Evolutionary conservation across 2,888 invertebrate genomes (phyloP).

Genomic region (Clusia tigrina): DNA sequence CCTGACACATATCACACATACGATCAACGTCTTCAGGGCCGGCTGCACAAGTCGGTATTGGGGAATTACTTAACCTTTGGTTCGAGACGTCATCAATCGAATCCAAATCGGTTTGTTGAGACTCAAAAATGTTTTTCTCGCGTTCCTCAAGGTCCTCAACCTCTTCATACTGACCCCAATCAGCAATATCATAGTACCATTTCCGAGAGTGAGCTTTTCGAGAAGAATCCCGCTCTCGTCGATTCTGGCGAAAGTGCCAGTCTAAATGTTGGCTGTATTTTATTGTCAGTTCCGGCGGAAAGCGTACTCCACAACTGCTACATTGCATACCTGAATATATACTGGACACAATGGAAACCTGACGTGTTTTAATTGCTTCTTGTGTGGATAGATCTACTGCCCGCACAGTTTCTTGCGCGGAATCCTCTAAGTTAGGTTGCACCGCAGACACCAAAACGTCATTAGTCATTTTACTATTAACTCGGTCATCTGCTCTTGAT

Average conservation of each 20-base stretch:
- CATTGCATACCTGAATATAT: constrained; percentile 95
- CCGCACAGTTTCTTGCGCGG: constrained; percentile 60
- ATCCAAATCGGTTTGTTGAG: constrained; percentile 68
- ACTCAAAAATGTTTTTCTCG: constrained; percentile 88
- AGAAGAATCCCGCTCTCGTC: constrained; percentile 84
- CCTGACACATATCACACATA: constrained; percentile 88
- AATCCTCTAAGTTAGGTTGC: constrained; percentile 47
- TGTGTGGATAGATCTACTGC: constrained; percentile 74
- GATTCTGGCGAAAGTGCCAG: constrained; percentile 97
- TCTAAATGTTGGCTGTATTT: constrained; percentile 95
- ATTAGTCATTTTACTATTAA: too few relatives aligned
- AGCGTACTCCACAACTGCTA: constrained; percentile 93
- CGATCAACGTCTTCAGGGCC: constrained; percentile 72
- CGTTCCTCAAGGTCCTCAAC: constrained; percentile 90
- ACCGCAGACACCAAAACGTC: constrained; percentile 33
- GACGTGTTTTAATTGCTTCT: constrained; percentile 78
- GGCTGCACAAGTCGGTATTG: constrained; percentile 77
- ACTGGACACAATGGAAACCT: constrained; percentile 73
- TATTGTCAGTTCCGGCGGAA: constrained; percentile 87
- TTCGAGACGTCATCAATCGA: constrained; percentile 69
- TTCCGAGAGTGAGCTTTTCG: constrained; percentile 83
- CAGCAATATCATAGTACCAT: constrained; percentile 89
- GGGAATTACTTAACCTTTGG: constrained; percentile 67
- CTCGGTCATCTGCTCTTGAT: too few relatives aligned
- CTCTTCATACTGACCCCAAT: constrained; percentile 96